phyloP scores from a whole-genome alignment of 23 tunicate species.

The Styela clava region DNA sequence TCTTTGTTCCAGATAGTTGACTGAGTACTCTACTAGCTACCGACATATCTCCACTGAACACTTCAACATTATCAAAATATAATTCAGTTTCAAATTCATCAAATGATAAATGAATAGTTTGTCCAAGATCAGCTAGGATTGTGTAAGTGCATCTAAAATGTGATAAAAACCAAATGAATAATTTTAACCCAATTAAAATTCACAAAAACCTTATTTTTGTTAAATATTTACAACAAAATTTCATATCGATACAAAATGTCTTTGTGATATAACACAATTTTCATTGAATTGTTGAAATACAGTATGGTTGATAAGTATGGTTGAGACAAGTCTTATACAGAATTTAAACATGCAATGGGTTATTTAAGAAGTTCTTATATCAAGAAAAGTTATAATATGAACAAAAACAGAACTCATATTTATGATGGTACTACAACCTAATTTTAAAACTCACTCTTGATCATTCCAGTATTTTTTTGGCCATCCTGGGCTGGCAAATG shows the following conservation, averaged over 20 bases:
- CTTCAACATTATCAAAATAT: constrained; percentile 11
- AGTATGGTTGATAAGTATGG: too few relatives aligned
- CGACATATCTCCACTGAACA: constrained; percentile 10
- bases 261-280: too few relatives aligned
- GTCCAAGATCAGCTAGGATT: constrained; percentile 66
- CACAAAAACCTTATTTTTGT: neutral
- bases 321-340: too few relatives aligned
- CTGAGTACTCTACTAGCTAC: neutral
- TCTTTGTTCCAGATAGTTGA: constrained; percentile 18
- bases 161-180: too few relatives aligned
- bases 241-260: neutral
- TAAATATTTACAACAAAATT: neutral
- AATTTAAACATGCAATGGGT: too few relatives aligned
- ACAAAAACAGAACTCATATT: too few relatives aligned
- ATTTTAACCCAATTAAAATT: too few relatives aligned
- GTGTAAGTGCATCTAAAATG: constrained; percentile 60
- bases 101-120: constrained; percentile 42
- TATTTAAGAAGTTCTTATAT: too few relatives aligned
- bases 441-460: constrained; percentile 10
- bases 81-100: constrained; percentile 47
- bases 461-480: constrained; percentile 51
- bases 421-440: too few relatives aligned
- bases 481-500: constrained; percentile 87
- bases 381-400: too few relatives aligned
- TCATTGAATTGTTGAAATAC: too few relatives aligned